These are phyloP conservation scores for Eurystomus glaucurus DNA, from an alignment of 2,797 vertebrate species.

Conservation along the genomic window DNA sequence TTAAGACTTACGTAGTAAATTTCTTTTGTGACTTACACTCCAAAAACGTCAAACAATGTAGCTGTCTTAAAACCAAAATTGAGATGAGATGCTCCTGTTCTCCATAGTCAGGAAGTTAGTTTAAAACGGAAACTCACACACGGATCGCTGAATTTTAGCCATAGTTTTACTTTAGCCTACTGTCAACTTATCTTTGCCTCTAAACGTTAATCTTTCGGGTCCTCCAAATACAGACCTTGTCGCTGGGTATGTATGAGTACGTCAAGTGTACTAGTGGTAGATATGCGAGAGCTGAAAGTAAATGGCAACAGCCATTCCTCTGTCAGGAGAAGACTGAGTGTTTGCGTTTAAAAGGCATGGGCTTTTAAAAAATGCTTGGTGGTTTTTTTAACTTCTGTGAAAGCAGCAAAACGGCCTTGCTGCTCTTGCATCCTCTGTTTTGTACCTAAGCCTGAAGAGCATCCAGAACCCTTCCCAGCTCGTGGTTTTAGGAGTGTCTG, in stretches of 20 bases:
- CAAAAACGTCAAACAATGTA: neutral
- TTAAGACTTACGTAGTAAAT: neutral
- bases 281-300: rapidly evolving
- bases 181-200: neutral
- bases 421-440: neutral
- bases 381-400: neutral
- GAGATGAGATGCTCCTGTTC: neutral
- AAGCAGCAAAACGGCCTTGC: neutral
- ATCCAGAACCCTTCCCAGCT: neutral
- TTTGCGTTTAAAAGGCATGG: neutral
- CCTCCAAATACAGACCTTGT: neutral
- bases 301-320: neutral
- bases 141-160: neutral
- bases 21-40: neutral
- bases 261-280: neutral
- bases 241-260: rapidly evolving
- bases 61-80: neutral
- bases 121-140: rapidly evolving
- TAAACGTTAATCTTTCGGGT: neutral
- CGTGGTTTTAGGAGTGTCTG: neutral
- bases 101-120: neutral
- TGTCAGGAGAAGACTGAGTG: neutral
- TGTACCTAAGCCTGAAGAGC: neutral
- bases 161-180: neutral
- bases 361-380: neutral